A percentile compares a stretch with the other conserved stretches of the same genome.
Evolutionary conservation across 2,888 invertebrate genomes (phyloP).

Genomic region (Trichacis sp.): DNA sequence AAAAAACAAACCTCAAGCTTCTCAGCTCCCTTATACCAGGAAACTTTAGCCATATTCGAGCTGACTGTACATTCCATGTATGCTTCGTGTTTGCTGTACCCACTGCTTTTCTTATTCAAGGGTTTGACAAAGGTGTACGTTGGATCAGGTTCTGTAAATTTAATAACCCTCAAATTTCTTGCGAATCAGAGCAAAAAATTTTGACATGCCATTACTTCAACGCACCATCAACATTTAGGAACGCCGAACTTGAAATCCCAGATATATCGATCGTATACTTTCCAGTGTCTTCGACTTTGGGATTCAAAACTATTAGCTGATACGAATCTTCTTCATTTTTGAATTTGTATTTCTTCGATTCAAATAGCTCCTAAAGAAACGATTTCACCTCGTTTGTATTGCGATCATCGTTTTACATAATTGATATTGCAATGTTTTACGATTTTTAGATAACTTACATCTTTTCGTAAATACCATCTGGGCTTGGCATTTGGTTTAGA

Average conservation of each 20-base stretch:
- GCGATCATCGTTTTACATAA: no score
- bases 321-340: constrained; percentile 92
- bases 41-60: constrained; percentile 92
- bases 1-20: constrained; percentile 76
- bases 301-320: constrained; percentile 87
- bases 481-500: constrained; percentile 96
- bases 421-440: no score
- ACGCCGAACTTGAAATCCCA: constrained; percentile 88
- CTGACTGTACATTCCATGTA: constrained; percentile 94
- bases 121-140: constrained; percentile 92
- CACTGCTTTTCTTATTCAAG: constrained; percentile 88
- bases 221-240: constrained; percentile 92
- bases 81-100: constrained; percentile 91
- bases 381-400: no score
- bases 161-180: neutral
- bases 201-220: neutral
- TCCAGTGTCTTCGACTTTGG: constrained; percentile 96
- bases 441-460: constrained; percentile 86
- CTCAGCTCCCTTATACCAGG: constrained; percentile 88
- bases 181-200: neutral
- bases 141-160: constrained; percentile 88
- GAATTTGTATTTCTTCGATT: constrained; percentile 96
- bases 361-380: constrained; percentile 89
- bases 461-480: constrained; percentile 92
- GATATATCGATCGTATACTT: constrained; percentile 96